These are phyloP conservation scores for Apoda limacodes DNA, from an alignment of 2,888 invertebrate genomes.

Conservation along the genomic window DNA sequence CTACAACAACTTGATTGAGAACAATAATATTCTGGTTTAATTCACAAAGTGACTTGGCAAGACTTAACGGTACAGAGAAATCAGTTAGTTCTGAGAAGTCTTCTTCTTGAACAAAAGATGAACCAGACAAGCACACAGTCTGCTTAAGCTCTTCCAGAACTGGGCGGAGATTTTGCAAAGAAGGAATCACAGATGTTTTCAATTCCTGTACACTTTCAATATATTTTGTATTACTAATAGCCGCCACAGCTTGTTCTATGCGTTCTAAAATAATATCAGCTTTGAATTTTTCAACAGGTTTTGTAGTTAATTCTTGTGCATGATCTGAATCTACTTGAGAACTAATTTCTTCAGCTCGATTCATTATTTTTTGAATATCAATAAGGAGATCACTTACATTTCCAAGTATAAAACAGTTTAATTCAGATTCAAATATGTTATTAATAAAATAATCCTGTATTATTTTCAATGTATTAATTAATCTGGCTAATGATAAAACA, in stretches of 20 bases:
- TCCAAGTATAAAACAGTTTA: constrained; percentile 39
- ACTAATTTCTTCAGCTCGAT: constrained; percentile 40
- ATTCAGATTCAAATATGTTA: constrained; percentile 40
- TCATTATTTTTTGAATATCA: constrained; percentile 40
- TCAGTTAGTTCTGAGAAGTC: constrained; percentile 45
- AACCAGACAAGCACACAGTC: constrained; percentile 32
- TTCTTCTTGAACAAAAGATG: constrained; percentile 27
- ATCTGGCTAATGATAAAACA: constrained; percentile 36
- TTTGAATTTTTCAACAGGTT: constrained; percentile 24
- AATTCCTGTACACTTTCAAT: constrained; percentile 33
- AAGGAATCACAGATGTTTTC: constrained; percentile 26
- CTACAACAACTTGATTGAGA: constrained; percentile 41
- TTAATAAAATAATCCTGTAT: constrained; percentile 39
- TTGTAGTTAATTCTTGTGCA: constrained; percentile 28
- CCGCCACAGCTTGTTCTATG: constrained; percentile 44
- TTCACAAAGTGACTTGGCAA: constrained; percentile 47
- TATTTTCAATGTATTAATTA: constrained; percentile 43
- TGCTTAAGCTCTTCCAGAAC: constrained; percentile 46
- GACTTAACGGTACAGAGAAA: constrained; percentile 39
- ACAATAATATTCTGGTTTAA: constrained; percentile 43
- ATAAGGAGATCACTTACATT: constrained; percentile 38
- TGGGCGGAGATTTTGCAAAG: constrained; percentile 41
- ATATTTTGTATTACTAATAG: constrained; percentile 36
- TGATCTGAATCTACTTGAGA: constrained; percentile 39
- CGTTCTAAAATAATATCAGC: constrained; percentile 38